Percentiles rank a stretch among this genome's conserved stretches.
phyloP scores from a whole-genome alignment of 2,797 vertebrate species.

The Microctenopoma steveboyesi region DNA sequence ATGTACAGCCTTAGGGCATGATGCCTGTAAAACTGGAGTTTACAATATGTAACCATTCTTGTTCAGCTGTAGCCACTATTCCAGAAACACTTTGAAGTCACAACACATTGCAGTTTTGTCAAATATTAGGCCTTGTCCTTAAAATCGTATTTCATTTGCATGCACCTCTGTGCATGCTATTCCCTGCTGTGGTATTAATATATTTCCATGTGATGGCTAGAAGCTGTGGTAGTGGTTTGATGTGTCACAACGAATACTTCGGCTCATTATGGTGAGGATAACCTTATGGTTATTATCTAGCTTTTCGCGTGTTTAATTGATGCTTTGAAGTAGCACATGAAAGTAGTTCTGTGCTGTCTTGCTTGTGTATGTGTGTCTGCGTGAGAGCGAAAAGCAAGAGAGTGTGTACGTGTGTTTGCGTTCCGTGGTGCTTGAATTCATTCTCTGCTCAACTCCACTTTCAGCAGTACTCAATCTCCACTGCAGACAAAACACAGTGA shows the following conservation, averaged over 20 bases:
- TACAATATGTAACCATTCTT: slow-evolving; percentile 6
- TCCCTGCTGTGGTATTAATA: slow-evolving; percentile 60
- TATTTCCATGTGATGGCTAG: slow-evolving; percentile 50
- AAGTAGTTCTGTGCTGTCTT: slow-evolving; percentile 49
- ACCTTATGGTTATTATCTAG: slow-evolving; percentile 71
- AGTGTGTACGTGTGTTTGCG: slow-evolving; percentile 24
- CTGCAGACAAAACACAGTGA: slow-evolving; percentile 71
- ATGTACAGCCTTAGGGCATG: not conserved
- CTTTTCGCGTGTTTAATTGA: slow-evolving; percentile 73
- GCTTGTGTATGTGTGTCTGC: slow-evolving; percentile 13
- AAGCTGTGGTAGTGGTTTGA: slow-evolving; percentile 66
- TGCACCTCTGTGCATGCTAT: slow-evolving; percentile 28
- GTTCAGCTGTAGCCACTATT: slow-evolving; percentile 23
- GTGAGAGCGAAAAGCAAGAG: not conserved
- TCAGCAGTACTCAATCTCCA: slow-evolving; percentile 68
- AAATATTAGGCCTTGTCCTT: slow-evolving; percentile 50
- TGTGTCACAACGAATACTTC: slow-evolving; percentile 70
- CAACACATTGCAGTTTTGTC: slow-evolving; percentile 25
- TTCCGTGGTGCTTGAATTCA: slow-evolving; percentile 49
- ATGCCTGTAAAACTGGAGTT: not conserved
- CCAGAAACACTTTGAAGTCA: slow-evolving; percentile 35
- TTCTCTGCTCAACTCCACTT: slow-evolving; percentile 61
- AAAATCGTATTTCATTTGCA: slow-evolving; percentile 55
- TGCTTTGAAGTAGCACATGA: slow-evolving; percentile 79
- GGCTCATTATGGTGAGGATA: slow-evolving; percentile 65